Conservation (phyloP, 2,797 vertebrate species). For the Gastrophryne carolinensis region DNA sequence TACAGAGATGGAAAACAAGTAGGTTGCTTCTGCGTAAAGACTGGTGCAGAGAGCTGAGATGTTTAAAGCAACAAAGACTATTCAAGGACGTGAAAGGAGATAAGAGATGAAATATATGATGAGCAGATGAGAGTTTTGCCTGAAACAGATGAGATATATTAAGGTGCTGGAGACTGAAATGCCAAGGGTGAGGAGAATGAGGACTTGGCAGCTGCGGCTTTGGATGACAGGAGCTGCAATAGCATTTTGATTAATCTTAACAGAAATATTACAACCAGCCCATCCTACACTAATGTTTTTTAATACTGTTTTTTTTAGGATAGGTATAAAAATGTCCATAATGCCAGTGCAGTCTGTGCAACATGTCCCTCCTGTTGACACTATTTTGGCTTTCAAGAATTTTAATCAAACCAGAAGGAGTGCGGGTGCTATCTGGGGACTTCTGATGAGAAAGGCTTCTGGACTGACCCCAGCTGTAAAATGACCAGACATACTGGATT, state of each 20-base stretch:
- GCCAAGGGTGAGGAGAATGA: not conserved
- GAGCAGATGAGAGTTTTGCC: not conserved
- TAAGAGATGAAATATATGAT: not conserved
- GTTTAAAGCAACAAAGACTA: not conserved
- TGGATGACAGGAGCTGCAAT: not conserved
- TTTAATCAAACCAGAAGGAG: too few relatives aligned
- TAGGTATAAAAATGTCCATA: too few relatives aligned
- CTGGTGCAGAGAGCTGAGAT: not conserved
- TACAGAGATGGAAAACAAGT: not conserved
- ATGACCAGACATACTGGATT: too few relatives aligned
- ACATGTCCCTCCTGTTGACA: too few relatives aligned
- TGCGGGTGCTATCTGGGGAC: too few relatives aligned
- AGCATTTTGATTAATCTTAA: not conserved
- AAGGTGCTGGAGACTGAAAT: not conserved
- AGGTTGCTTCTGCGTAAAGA: not conserved
- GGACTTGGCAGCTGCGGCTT: not conserved
- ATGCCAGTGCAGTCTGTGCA: too few relatives aligned
- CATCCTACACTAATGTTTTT: not conserved
- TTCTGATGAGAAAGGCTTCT: too few relatives aligned
- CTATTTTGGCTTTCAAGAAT: too few relatives aligned
- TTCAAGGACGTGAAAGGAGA: not conserved
- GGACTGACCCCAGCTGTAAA: too few relatives aligned
- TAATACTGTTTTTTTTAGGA: too few relatives aligned
- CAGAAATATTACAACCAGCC: not conserved
- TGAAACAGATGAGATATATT: not conserved